Base-by-base conservation (phyloP, 2,888 invertebrate species). In the Rhimphoctona megacephalus region DNA sequence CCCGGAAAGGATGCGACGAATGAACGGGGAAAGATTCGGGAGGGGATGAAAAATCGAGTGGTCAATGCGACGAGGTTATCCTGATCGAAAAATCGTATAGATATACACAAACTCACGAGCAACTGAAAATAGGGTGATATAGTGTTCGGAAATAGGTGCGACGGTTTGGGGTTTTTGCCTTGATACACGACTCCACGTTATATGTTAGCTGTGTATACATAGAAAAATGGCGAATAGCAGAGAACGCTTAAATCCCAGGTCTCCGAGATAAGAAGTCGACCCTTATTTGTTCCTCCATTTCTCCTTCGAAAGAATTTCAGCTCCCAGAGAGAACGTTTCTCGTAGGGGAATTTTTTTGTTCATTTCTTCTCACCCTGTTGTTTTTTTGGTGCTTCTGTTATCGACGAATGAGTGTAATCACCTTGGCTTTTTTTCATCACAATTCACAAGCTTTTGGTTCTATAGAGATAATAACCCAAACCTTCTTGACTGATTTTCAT, bases 231-330 rank as follows among this genome's bases (percentile, higher is more conserved):
- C 66, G 43, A 79, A 85, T 22, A 54, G 57, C 74, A 7, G 25
- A 69, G 57, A 72, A 77, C 83, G 69, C 83, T 86, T 85, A 80
- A 74, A 82, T 70, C 61, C 72, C 54, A 81, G 73, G 61, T 83
- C 66, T 67, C 52, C 39, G 66, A 85, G 84, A 85, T 87, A 88
- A 87, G 87, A 76, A 66, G 70, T 79, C 70, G 85, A 87, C 81
- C 87, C 86, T 79, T 86, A 88, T 89, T 89, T 87, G 84, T 87
- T 83, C 77, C 74, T 69, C 72, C 39, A 54, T 66, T 70, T 76
- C 69, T 61, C 33, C 57, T 49, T 43, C 46, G 22, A 70, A 43
- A 9, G 19, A 14, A 39, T 54, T 43, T 54, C 67, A 19, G 17
- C 54, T 30, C 30, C 70, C 43, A 54, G 74, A 54, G 57, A 43